Base-by-base conservation (phyloP, 2,113 vertebrate genomes). In the Orientallactaga bullata region DNA sequence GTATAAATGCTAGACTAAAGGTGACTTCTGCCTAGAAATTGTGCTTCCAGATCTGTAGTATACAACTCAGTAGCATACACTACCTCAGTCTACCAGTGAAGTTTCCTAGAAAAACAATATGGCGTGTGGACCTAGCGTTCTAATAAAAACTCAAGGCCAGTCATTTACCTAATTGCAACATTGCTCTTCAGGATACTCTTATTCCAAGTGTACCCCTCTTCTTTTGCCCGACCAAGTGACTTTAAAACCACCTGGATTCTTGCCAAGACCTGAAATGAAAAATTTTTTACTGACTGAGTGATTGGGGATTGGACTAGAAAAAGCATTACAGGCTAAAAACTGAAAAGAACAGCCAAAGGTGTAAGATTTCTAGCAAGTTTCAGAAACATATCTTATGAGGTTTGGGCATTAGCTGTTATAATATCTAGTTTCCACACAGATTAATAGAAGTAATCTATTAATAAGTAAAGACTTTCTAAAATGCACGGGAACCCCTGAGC, bases 141-240 rank as follows among this genome's bases (percentile, higher is more conserved):
- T 99, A 99, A 99, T 99, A 99, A 99, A 99, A 99, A 98, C 98
- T 94, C 84, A 97, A 92, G 97, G 98, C 97, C 98, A 99, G 99
- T 99, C 98, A 98, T 99, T 99, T 99, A 98, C 98, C 98, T 99
- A 99, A 99, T 98, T 99, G 99, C 98, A 98, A 97, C 98, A 98
- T 96, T 98, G 98, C 98, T 98, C 99, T 98, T 98, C 97, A 99
- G 99, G 98, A 98, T 98, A 98, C 98, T 99, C 99, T 98, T 96
- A 98, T 98, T 98, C 98, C 98, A 98, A 98, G 98, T 97, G 98
- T 96, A 97, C 98, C 96, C 97, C 99, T 98, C 97, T 98, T 98
- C 97, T 98, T 98, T 97, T 96, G 96, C 95, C 95, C 6, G 94
- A 98, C 96, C 96, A 96, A 98, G 97, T 97, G 97, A 97, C 98